phyloP scores from a whole-genome alignment of 2,888 invertebrate genomes.

The Thereva nobilitata region DNA sequence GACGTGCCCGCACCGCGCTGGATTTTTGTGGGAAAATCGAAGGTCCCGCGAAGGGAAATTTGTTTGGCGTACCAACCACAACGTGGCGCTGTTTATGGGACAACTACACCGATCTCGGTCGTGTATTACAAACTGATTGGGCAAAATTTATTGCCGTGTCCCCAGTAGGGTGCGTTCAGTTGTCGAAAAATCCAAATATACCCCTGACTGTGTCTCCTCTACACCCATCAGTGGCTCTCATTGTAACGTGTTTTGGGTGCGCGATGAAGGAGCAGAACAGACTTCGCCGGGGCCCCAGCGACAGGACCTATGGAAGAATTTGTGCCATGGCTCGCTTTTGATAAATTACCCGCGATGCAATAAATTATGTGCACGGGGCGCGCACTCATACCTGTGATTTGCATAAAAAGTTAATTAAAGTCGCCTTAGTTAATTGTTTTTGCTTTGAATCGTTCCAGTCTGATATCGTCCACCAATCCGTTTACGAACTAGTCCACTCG shows the following conservation, averaged over 20 bases:
- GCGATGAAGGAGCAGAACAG: slow-evolving; percentile 12
- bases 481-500: slow-evolving; percentile 98
- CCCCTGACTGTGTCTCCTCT: slow-evolving; percentile 39
- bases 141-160: slow-evolving; percentile 36
- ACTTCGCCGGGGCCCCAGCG: neutral
- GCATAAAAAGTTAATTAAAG: slow-evolving; percentile 37
- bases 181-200: slow-evolving; percentile 40
- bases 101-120: slow-evolving; percentile 4
- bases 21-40: slow-evolving; percentile 17
- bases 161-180: slow-evolving; percentile 37
- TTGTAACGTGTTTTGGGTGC: slow-evolving; percentile 5
- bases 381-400: slow-evolving; percentile 32
- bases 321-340: slow-evolving; percentile 15
- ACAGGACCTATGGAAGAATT: neutral
- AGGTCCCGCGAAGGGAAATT: neutral
- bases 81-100: slow-evolving; percentile 7
- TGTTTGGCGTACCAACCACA: slow-evolving; percentile 16
- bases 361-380: slow-evolving; percentile 28
- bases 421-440: slow-evolving; percentile 28
- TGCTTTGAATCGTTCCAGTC: slow-evolving; percentile 71
- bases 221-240: slow-evolving; percentile 19
- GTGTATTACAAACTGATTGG: slow-evolving; percentile 34
- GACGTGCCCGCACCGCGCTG: neutral
- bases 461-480: slow-evolving; percentile 98
- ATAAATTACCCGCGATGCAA: slow-evolving; percentile 28